These are phyloP conservation scores for Tridacna gigas DNA, from an alignment of 2,888 invertebrate genomes.

Conservation along the genomic window DNA sequence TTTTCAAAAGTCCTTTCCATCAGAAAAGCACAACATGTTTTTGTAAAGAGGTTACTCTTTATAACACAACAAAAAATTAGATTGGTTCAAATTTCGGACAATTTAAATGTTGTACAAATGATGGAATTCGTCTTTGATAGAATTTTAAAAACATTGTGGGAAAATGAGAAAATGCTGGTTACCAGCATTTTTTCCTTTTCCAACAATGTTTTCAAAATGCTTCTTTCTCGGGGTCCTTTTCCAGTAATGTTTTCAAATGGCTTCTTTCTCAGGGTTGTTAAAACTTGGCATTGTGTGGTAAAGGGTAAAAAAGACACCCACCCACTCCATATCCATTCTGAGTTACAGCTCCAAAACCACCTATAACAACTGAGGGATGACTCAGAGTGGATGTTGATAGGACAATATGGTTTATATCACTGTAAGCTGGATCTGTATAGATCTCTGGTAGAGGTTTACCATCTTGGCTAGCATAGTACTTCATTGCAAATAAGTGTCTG, in stretches of 20 bases:
- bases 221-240: too few relatives aligned
- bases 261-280: too few relatives aligned
- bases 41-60: too few relatives aligned
- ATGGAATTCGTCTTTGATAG: too few relatives aligned
- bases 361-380: conserved; percentile 93
- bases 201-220: not conserved
- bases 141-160: not conserved
- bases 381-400: conserved; percentile 97
- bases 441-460: conserved; percentile 87
- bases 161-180: not conserved
- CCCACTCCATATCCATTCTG: conserved; percentile 94
- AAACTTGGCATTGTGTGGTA: not conserved
- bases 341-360: conserved; percentile 97
- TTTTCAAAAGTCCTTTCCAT: too few relatives aligned
- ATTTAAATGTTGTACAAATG: too few relatives aligned
- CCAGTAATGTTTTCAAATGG: too few relatives aligned
- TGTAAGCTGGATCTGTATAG: conserved; percentile 91
- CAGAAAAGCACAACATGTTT: too few relatives aligned
- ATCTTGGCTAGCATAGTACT: conserved; percentile 86
- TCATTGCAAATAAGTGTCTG: conserved; percentile 95
- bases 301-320: conserved; percentile 57
- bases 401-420: conserved; percentile 93
- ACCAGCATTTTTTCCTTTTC: not conserved
- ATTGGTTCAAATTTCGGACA: too few relatives aligned
- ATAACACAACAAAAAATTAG: too few relatives aligned